A percentile compares a stretch with the other conserved stretches of the same genome.
phyloP scores from a whole-genome alignment of 1,140 invertebrate genomes.

The Lepidurus arcticus region DNA sequence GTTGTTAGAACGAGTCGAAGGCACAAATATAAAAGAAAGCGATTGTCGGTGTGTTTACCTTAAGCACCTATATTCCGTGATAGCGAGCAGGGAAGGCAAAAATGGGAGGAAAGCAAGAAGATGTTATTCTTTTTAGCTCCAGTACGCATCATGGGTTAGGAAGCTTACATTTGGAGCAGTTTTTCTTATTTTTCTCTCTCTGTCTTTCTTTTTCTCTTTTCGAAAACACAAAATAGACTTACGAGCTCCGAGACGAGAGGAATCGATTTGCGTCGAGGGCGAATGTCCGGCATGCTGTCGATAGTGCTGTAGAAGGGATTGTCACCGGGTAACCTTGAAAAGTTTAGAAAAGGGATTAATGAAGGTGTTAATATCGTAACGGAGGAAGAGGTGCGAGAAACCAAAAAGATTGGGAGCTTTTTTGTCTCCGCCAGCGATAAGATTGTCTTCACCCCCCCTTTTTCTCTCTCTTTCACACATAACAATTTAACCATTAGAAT shows the following conservation, averaged over 20 bases:
- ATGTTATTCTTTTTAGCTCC: not conserved
- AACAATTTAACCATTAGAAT: constrained; percentile 6
- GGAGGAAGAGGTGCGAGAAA: no score
- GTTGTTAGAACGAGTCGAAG: not conserved
- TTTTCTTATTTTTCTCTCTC: no score
- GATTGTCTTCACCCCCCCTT: no score
- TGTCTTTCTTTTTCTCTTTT: no score
- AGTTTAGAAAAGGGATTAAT: not conserved
- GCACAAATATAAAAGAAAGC: not conserved
- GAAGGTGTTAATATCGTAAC: not conserved
- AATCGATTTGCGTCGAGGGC: constrained; percentile 91
- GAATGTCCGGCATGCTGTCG: constrained; percentile 98
- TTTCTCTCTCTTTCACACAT: not conserved
- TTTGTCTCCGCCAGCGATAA: no score
- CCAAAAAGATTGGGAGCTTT: no score
- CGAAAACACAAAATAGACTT: constrained; percentile 51
- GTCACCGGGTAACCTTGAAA: constrained; percentile 54
- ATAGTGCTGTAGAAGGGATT: constrained; percentile 99
- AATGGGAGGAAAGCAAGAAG: not conserved
- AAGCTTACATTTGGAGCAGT: not conserved
- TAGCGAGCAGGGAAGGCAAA: not conserved
- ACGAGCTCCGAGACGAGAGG: constrained; percentile 98
- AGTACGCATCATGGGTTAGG: not conserved
- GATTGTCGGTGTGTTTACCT: not conserved
- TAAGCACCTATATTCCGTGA: constrained; percentile 6